phyloP scores from a whole-genome alignment of 2,888 invertebrate genomes.

The Minunthozetes semirufus region DNA sequence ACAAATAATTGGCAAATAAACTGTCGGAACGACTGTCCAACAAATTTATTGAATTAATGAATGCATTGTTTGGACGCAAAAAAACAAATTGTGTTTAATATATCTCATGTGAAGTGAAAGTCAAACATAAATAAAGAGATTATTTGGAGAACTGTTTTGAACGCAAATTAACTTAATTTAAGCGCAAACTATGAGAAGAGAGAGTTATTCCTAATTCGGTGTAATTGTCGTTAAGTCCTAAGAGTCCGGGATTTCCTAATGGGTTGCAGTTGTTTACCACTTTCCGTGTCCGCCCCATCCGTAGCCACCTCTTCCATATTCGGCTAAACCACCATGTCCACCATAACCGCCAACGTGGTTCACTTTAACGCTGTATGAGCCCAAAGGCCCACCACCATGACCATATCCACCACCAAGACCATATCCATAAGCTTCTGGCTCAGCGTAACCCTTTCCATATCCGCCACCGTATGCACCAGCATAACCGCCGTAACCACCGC shows the following conservation, averaged over 20 bases:
- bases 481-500: not conserved
- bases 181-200: not conserved
- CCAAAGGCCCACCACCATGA: not conserved
- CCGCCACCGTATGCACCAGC: too few species aligned
- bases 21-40: too few species aligned
- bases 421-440: not conserved
- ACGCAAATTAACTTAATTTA: not conserved
- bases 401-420: not conserved
- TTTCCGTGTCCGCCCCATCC: not conserved
- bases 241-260: not conserved
- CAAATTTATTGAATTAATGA: too few species aligned
- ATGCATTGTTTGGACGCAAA: too few species aligned
- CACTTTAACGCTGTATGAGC: too few species aligned
- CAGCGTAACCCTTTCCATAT: not conserved
- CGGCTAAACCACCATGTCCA: not conserved
- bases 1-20: too few species aligned
- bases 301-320: not conserved
- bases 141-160: constrained; percentile 2
- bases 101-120: too few species aligned
- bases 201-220: not conserved
- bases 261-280: not conserved
- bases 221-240: not conserved
- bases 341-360: not conserved
- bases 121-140: not conserved
- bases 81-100: too few species aligned